These are phyloP conservation scores for Malacosoma neustria DNA, from an alignment of 2,888 invertebrate species.

Conservation along the genomic window DNA sequence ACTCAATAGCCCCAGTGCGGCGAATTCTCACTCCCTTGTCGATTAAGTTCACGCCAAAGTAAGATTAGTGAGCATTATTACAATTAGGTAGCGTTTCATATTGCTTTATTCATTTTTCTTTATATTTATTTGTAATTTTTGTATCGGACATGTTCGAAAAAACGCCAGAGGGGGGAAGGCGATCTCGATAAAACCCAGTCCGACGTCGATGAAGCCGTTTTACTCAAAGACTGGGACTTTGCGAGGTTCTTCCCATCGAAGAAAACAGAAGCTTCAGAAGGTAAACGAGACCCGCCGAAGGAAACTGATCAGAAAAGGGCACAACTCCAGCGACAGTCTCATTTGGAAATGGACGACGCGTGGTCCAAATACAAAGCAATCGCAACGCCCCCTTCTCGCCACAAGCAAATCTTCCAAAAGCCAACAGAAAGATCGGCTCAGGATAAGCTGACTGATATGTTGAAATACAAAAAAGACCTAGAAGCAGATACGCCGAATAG, in stretches of 20 bases:
- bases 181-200: constrained; percentile 61
- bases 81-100: constrained; percentile 18
- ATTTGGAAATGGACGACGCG: constrained; percentile 63
- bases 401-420: constrained; percentile 51
- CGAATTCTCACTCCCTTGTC: constrained; percentile 10
- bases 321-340: constrained; percentile 58
- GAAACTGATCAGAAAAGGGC: constrained; percentile 51
- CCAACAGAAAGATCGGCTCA: constrained; percentile 51
- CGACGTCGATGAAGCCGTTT: constrained; percentile 84
- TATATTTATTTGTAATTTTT: constrained; percentile 61
- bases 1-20: constrained; percentile 1
- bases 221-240: constrained; percentile 91
- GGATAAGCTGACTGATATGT: constrained; percentile 62
- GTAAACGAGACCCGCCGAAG: constrained; percentile 48
- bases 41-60: constrained; percentile 56
- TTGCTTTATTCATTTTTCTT: constrained; percentile 21
- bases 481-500: constrained; percentile 83
- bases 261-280: constrained; percentile 41
- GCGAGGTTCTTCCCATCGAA: constrained; percentile 85
- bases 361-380: constrained; percentile 59
- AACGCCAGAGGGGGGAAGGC: constrained; percentile 56
- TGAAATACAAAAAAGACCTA: constrained; percentile 79
- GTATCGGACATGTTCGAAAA: constrained; percentile 56
- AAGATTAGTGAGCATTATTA: constrained; percentile 62
- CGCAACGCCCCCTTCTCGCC: constrained; percentile 56